Base-by-base conservation (phyloP, 2,797 vertebrate genomes). In the Darevskia nairensis region DNA sequence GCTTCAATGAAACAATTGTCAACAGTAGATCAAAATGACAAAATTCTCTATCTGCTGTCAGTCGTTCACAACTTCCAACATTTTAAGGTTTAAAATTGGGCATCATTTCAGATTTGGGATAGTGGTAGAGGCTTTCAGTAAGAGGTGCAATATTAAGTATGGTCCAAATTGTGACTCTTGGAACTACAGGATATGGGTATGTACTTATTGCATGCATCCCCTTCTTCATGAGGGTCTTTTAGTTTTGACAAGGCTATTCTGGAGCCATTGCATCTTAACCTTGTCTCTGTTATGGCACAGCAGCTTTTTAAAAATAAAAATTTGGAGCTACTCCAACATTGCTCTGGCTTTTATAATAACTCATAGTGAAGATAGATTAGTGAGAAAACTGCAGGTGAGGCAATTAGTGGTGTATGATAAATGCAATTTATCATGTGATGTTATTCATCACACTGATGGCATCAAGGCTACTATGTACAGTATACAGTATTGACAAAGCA, bases 391-490 rank as follows among this genome's bases (percentile, higher is more conserved):
- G 27, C 41, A 86, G 61, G 21, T 59, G 27, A 71, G 27, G 72
- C 19, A n/a, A 59, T 82, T 39, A 59, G 64, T 41, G 61, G 46
- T 68, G 35, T 84, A 32, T 79, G 46, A 50, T 27, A 84, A 88
- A 21, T 75, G 59, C 72, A 39, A 86, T 80, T 86, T 71, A 86
- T 80, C 85, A 80, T 39, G 50, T 2, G 9, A 46, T 50, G 69
- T 8, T 64, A 46, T 80, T 89, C 10, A 66, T 85, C 50, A 23
- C 55, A 35, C 17, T 35, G 68, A 75, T 80, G 71, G 32, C n/a
- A 64, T 41, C 13, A n/a, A 35, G 9, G 23, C 11, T 19, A 19
- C 15, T 2, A 76, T 35, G 29, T n/a, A 44, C 39, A 13, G 17
- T 32, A n/a, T 21, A 39, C 13, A 3, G 72, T 64, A 9, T 39